These are phyloP conservation scores for Xyrauchen texanus DNA, from an alignment of 2,113 vertebrate species.

Conservation along the genomic window DNA sequence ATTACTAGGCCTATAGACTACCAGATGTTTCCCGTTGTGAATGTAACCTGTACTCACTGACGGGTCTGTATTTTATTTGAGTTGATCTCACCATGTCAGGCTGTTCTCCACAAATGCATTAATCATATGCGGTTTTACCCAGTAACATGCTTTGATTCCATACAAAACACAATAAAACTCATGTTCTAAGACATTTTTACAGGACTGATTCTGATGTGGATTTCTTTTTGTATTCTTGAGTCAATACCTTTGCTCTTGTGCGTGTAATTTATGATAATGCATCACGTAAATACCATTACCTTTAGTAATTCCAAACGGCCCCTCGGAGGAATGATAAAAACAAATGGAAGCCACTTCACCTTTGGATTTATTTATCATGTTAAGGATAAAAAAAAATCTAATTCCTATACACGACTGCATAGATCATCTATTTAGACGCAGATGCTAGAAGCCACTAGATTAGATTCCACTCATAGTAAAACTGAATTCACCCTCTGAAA, in stretches of 20 bases:
- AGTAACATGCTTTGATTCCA: slow-evolving; percentile 33
- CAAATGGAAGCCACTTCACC: too few relatives aligned
- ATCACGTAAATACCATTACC: too few relatives aligned
- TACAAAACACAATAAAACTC: slow-evolving; percentile 44
- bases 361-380: too few relatives aligned
- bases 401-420: too few relatives aligned
- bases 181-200: slow-evolving; percentile 31
- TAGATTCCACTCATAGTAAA: not conserved
- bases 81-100: not conserved
- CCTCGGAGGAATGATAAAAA: too few relatives aligned
- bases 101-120: slow-evolving; percentile 35
- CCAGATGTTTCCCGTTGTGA: slow-evolving; percentile 23
- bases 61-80: not conserved
- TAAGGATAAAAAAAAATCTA: too few relatives aligned
- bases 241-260: not conserved
- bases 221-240: slow-evolving; percentile 10
- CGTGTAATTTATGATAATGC: not conserved
- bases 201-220: not conserved
- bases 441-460: not conserved
- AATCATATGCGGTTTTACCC: slow-evolving; percentile 17
- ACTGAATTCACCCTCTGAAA: not conserved
- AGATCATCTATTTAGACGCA: not conserved
- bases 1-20: slow-evolving; percentile 31
- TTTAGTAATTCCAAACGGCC: too few relatives aligned
- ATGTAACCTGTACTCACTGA: slow-evolving; percentile 32